phyloP scores from a whole-genome alignment of 2,888 invertebrate genomes.

The Ochropleura leucogaster region DNA sequence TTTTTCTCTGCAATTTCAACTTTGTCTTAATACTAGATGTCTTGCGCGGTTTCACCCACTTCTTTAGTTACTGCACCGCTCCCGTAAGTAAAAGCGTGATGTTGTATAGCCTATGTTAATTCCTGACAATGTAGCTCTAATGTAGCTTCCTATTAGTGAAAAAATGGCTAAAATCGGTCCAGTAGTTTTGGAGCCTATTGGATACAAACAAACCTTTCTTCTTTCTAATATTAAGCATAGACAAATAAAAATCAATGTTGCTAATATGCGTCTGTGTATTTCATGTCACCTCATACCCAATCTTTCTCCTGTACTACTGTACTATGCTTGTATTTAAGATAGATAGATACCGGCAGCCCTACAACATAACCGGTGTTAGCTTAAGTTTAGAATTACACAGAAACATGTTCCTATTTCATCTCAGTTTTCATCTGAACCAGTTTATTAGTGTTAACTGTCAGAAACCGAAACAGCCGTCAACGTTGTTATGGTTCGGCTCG shows the following conservation, averaged over 20 bases:
- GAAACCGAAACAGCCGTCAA: conserved; percentile 82
- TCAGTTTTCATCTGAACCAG: conserved; percentile 82
- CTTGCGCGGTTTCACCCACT: too few relatives aligned
- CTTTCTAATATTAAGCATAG: background rate
- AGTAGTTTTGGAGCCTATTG: too few relatives aligned
- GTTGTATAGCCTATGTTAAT: too few relatives aligned
- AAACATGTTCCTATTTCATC: conserved; percentile 83
- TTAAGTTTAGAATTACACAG: conserved; percentile 75
- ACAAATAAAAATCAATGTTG: background rate
- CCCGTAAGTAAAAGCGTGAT: too few relatives aligned
- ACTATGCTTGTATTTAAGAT: background rate
- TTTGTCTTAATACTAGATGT: background rate
- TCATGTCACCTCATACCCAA: background rate
- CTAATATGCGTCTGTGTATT: background rate
- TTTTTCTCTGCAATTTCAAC: background rate
- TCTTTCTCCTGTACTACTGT: background rate
- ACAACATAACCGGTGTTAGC: conserved; percentile 56
- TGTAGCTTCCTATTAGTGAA: too few relatives aligned
- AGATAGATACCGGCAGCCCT: conserved; percentile 35
- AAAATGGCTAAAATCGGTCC: too few relatives aligned
- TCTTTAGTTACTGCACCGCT: too few relatives aligned
- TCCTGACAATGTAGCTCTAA: too few relatives aligned
- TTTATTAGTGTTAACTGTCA: conserved; percentile 85
- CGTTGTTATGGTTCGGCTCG: conserved; percentile 85
- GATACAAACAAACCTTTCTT: too few relatives aligned